Evolutionary conservation across 2,113 vertebrate species (phyloP).

Genomic region (Silurus glanis): DNA sequence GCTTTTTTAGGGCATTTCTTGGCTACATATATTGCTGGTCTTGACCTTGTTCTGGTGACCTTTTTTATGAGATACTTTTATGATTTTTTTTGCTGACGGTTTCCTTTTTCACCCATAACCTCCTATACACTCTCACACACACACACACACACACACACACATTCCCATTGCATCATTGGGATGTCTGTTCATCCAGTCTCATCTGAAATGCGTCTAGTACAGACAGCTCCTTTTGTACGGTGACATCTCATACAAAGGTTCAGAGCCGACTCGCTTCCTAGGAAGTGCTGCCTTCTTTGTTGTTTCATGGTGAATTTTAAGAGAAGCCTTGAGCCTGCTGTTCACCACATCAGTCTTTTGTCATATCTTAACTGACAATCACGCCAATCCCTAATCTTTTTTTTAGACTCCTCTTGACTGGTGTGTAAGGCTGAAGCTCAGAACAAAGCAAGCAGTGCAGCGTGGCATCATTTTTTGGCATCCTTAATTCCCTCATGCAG

Average conservation of each 20-base stretch:
- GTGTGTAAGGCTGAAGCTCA: constrained; percentile 25
- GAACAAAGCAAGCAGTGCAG: constrained; percentile 37
- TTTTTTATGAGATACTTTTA: constrained; percentile 31
- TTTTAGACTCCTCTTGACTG: background rate
- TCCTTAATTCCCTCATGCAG: constrained; percentile 28
- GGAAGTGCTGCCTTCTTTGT: constrained; percentile 34
- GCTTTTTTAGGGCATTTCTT: constrained; percentile 38
- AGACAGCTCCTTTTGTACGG: constrained; percentile 28
- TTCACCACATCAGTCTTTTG: background rate
- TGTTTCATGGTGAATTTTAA: constrained; percentile 17
- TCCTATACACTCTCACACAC: background rate
- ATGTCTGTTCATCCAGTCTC: constrained; percentile 13
- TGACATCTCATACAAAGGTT: constrained; percentile 40
- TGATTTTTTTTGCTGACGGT: constrained; percentile 24
- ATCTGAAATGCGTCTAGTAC: constrained; percentile 24
- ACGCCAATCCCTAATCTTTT: background rate
- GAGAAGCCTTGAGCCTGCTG: constrained; percentile 20
- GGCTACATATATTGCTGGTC: constrained; percentile 46
- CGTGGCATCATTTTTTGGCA: background rate
- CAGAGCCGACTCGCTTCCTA: constrained; percentile 13
- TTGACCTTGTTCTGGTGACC: constrained; percentile 55
- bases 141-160: too few relatives aligned
- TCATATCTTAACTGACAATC: background rate
- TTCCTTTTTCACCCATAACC: constrained; percentile 6
- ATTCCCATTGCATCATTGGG: background rate